These are phyloP conservation scores for Pipa parva DNA, from an alignment of 2,113 vertebrate species.

Conservation along the genomic window DNA sequence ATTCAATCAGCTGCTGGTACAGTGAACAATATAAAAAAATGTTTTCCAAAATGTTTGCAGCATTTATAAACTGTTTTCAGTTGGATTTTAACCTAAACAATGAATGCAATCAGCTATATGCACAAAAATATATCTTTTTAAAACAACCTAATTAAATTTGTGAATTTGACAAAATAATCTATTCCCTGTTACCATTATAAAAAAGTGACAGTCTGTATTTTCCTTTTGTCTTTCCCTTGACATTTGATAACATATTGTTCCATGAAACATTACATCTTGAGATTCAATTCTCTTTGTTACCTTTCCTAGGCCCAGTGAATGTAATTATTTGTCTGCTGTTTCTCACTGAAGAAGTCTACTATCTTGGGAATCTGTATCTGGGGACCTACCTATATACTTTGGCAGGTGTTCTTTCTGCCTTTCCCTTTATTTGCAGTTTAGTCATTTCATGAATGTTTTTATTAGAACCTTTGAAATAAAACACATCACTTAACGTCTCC, in stretches of 20 bases:
- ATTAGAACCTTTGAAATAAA: conserved; percentile 4
- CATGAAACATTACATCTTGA: conserved; percentile 49
- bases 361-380: conserved; percentile 46
- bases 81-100: too few species aligned
- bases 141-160: too few species aligned
- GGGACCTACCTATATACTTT: conserved; percentile 51
- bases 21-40: too few species aligned
- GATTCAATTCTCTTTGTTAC: conserved; percentile 55
- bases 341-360: conserved; percentile 5
- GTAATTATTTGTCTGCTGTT: conserved; percentile 56
- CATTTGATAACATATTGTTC: conserved; percentile 41
- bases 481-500: not conserved
- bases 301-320: conserved; percentile 40
- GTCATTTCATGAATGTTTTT: conserved; percentile 27
- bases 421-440: conserved; percentile 10
- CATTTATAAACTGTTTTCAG: too few species aligned
- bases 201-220: not conserved
- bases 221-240: not conserved
- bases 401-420: conserved; percentile 38
- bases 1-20: too few species aligned
- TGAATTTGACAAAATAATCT: too few species aligned
- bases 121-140: too few species aligned
- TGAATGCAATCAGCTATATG: too few species aligned
- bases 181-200: not conserved
- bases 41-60: too few species aligned